These are phyloP conservation scores for Podotricha telesiphe DNA, from an alignment of 2,888 invertebrate genomes.

Conservation along the genomic window DNA sequence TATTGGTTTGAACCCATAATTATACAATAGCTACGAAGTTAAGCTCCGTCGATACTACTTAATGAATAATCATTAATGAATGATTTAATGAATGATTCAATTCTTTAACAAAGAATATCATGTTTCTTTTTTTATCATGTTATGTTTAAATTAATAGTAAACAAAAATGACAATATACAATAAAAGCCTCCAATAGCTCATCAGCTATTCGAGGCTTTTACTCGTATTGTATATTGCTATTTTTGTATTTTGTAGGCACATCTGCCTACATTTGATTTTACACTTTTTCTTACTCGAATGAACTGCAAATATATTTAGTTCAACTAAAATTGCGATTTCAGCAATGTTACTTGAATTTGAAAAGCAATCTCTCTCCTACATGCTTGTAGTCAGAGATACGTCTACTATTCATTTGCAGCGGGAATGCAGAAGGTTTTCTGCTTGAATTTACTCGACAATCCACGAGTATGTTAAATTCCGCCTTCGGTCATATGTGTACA, in stretches of 20 bases:
- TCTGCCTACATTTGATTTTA: background rate
- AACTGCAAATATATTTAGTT: constrained; percentile 16
- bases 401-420: constrained; percentile 25
- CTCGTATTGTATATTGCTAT: too few relatives aligned
- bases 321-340: constrained; percentile 23
- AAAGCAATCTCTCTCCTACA: constrained; percentile 24
- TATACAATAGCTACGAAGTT: too few relatives aligned
- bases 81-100: too few relatives aligned
- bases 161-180: background rate
- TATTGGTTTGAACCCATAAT: too few relatives aligned
- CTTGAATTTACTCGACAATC: constrained; percentile 12
- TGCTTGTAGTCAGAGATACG: constrained; percentile 16
- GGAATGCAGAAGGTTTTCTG: constrained; percentile 16
- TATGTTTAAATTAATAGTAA: too few relatives aligned
- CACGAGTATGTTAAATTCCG: constrained; percentile 10
- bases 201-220: too few relatives aligned
- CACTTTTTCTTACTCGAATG: background rate
- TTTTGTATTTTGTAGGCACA: too few relatives aligned
- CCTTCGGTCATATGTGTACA: background rate
- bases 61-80: too few relatives aligned
- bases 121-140: too few relatives aligned
- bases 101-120: too few relatives aligned
- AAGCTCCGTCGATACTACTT: too few relatives aligned
- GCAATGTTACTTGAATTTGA: constrained; percentile 18
- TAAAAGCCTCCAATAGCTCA: background rate